phyloP scores from a whole-genome alignment of 2,888 invertebrate genomes.

The Iselma pallidipennis region DNA sequence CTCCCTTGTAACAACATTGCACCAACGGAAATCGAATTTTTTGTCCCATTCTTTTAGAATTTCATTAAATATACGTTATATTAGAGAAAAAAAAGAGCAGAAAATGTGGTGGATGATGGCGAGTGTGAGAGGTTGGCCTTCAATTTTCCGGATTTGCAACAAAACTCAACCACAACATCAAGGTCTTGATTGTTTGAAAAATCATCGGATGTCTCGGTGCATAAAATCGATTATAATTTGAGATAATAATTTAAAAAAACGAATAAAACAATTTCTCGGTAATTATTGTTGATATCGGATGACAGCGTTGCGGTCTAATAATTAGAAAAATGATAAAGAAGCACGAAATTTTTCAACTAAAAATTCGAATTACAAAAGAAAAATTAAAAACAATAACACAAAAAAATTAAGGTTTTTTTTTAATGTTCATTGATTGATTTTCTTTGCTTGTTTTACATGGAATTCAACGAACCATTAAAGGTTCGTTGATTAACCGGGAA shows the following conservation, averaged over 20 bases:
- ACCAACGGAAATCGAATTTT: no score
- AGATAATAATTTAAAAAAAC: no score
- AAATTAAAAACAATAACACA: no score
- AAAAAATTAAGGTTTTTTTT: no score
- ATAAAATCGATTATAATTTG: conserved; percentile 3
- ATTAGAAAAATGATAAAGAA: no score
- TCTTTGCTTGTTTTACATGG: no score
- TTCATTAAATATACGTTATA: conserved; percentile 6
- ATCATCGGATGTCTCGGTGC: conserved; percentile 3
- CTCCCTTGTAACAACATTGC: no score
- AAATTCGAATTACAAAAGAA: no score
- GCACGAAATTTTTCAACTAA: no score
- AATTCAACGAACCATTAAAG: no score
- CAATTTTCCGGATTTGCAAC: conserved; percentile 23
- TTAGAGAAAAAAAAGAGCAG: conserved; percentile 1
- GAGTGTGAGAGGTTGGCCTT: conserved; percentile 20
- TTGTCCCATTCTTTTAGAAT: conserved; percentile 10
- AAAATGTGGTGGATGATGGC: conserved; percentile 10
- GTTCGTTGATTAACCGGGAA: no score
- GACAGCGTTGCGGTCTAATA: not conserved
- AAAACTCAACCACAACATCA: conserved; percentile 21
- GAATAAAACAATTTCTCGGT: not conserved
- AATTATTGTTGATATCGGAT: not conserved
- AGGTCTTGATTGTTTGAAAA: conserved; percentile 14
- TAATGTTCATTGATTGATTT: no score